Base-by-base conservation (phyloP, 2,888 invertebrate genomes). In the Seira ritae region DNA sequence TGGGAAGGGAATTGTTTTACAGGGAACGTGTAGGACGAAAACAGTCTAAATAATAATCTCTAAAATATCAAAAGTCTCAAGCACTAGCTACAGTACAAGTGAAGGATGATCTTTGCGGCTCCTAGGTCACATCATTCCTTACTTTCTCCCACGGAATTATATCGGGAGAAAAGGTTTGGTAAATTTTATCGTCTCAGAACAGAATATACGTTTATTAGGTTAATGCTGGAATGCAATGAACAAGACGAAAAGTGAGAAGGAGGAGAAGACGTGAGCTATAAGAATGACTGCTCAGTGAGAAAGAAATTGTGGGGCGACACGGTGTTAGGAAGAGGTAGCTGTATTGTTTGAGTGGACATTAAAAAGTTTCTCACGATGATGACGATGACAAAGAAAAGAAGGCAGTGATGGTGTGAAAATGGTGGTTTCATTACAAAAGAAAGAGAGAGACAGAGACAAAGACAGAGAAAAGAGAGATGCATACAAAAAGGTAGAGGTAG, bases 161-260 rank as follows among this genome's bases (percentile, higher is more conserved):
- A n/a, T n/a, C n/a, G n/a, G n/a, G n/a, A 37, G 75, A 80, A 80
- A 62, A 70, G 37, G 42, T 66, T 80, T 78, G 67, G 81, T 76
- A 74, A 80, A 81, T 67, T 72, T 42, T 81, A 37, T 81, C 75
- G 75, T 71, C 22, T 24, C 50, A 12, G 37, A 2, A 31, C 10
- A 37, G 17, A 20, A 65, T n/a, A n/a, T n/a, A 23, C 10, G 8
- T 65, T 50, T 50, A 50, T 50, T 50, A 50, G 50, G 50, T 50
- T 50, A 3, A 50, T 50, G 50, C 15, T 50, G 50, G 6, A 50
- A 50, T 50, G 50, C 50, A 50, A 50, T 50, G 15, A 15, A 50
- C 3, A 8, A 15, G 1, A 50, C 17, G 50, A 50, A 50, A 50
- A 50, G 3, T 50, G 50, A 50, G 50, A 50, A n/a, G 50, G 12